Base-by-base conservation (phyloP, 2,113 vertebrate genomes). In the Neotragus moschatus region DNA sequence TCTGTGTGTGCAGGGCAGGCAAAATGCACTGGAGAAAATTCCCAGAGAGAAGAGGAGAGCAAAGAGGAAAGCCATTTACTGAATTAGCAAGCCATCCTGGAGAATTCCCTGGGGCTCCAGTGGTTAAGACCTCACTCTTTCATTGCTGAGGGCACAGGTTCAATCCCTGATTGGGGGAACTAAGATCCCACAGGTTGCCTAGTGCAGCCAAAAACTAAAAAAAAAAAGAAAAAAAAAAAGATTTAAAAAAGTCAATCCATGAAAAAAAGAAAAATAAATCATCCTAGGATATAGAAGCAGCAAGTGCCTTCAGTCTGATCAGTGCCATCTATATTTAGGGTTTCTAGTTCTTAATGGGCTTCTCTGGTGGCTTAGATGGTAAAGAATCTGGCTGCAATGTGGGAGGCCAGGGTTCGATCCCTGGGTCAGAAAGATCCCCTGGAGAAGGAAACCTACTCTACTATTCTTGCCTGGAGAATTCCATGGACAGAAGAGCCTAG, bases 311-410 rank as follows among this genome's bases (percentile, higher is more conserved):
- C 9, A 6, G 47, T 13, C 25, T 53, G 36, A 15, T 14, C 81
- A 8, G 1, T 0, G 21, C 10, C 1, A 23, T n/a, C 49, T 16
- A 0, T 2, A 3, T 4, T 5, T 6, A 84, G 53, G 70, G 43
- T 3, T 49, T 30, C 13, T 36, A 16, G 17, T 81, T 60, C 55
- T 49, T 30, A 11, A 8, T 6, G n/a, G 33, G 33, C 16, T 63
- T 66, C 33, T 16, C 63, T 36, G 33, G 63, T n/a, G 33, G 63
- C 16, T 66, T n/a, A n/a, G 63, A 36, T n/a, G 63, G 33, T 66
- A 66, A 19, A 70, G 36, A 73, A 21, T 39, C 66, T 23, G 66
- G 19, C 66, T 73, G n/a, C 66, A 39, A 39, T 23, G 66, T 0
- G n/a, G n/a, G 66, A 70, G n/a, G n/a, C n/a, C n/a, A 43, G 39